Evolutionary conservation across 2,113 vertebrate genomes (phyloP), one percentile per base, ranked within the genome.

Genomic region (Aspidoscelis tigris): DNA sequence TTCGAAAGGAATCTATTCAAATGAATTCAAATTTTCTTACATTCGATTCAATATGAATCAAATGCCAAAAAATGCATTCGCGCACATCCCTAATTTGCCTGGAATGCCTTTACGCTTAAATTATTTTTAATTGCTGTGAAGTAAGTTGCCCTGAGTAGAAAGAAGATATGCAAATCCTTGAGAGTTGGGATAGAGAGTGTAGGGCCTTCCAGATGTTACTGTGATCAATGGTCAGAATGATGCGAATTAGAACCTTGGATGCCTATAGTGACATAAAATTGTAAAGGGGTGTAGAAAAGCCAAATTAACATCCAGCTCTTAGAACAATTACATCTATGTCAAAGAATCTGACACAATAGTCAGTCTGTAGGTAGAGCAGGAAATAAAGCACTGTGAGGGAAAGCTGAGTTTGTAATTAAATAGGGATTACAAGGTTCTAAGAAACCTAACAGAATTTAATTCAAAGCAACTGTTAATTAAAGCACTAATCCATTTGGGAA

Each of bases 401-500:
- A 82, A 82, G 50, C 5, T 66, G 69, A 66, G 55, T 69, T 78
- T 41, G 33, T 82, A 86, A 66, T 44, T 82, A 73, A 33, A 24
- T 41, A 24, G 66, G 44, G 74, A 82, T 82, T 86, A 78, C 64
- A 64, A 78, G 69, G 69, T 82, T 78, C 22, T 68, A 78, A 43
- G 55, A 72, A 86, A 82, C 3, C 2, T 82, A 53, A 78, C 26
- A 78, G 33, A 82, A 80, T 85, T 85, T 73, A 65, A 84, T 79
- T 76, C 55, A 84, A 73, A 80, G 69, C 68, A 85, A 80, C 58
- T 73, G 43, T 79, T 84, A 78, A 84, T 80, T 78, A 85, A 85
- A 61, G 70, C 50, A 80, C 77, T 66, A 65, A 79, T 47, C 64
- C 83, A 72, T 55, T 53, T 22, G 76, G 76, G 75, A 58, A 64